Conservation (phyloP, 2,888 invertebrate genomes). For the Choreutis nemorana region DNA sequence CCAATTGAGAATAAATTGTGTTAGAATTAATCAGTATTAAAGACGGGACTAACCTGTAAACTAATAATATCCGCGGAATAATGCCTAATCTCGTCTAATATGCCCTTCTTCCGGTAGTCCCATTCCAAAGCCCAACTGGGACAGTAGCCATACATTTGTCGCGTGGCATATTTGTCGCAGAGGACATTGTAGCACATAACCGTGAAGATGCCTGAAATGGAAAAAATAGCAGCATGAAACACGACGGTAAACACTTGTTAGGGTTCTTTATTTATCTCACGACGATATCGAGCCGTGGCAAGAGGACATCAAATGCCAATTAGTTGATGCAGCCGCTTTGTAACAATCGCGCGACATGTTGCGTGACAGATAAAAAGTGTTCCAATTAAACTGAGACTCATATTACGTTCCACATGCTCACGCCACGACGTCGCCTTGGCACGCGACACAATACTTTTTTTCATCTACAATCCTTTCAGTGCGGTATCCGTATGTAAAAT, state of each 20-base stretch:
- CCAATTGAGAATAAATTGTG: no score
- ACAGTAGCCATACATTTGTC: slow-evolving; percentile 99
- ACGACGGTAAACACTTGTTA: slow-evolving; percentile 6
- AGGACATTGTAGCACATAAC: slow-evolving; percentile 99
- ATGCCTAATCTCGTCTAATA: slow-evolving; percentile 95
- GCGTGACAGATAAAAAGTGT: slow-evolving; percentile 41
- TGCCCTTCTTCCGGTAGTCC: slow-evolving; percentile 98
- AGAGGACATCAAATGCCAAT: slow-evolving; percentile 29
- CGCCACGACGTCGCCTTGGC: slow-evolving; percentile 10
- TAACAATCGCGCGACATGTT: slow-evolving; percentile 21
- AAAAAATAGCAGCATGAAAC: slow-evolving; percentile 1
- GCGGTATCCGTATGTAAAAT: slow-evolving; percentile 7
- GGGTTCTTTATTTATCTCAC: slow-evolving; percentile 19
- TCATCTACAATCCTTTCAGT: slow-evolving; percentile 17
- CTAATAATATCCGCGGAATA: slow-evolving; percentile 98
- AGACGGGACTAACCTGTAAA: slow-evolving; percentile 61
- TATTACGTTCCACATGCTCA: slow-evolving; percentile 34
- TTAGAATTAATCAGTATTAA: no score
- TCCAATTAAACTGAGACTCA: slow-evolving; percentile 38
- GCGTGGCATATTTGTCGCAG: slow-evolving; percentile 98
- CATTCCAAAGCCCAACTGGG: slow-evolving; percentile 98
- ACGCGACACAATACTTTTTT: slow-evolving; percentile 29
- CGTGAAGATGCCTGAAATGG: slow-evolving; percentile 86
- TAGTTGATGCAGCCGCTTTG: slow-evolving; percentile 28
- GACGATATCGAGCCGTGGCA: slow-evolving; percentile 26